phyloP scores from a whole-genome alignment of 2,797 vertebrate species.

The Oreortyx pictus region DNA sequence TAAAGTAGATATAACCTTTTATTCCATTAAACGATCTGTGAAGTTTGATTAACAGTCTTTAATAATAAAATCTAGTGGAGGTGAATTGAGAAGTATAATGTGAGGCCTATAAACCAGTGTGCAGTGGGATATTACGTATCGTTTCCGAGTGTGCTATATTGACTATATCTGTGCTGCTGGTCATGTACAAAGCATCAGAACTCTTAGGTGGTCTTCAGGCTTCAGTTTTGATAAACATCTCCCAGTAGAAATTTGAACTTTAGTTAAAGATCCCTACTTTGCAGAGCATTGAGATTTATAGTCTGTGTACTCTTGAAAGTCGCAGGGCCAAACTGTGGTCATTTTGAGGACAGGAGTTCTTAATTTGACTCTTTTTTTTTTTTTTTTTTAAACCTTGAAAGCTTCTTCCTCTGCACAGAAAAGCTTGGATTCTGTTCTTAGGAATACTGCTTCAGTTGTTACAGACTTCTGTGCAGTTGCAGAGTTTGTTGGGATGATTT shows the following conservation, averaged over 20 bases:
- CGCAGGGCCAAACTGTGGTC: not conserved
- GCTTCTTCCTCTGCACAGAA: not conserved
- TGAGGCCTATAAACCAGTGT: not conserved
- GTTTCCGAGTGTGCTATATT: not conserved
- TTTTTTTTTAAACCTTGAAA: not conserved
- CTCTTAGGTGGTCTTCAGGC: not conserved
- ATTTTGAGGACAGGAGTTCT: not conserved
- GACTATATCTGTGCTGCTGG: not conserved
- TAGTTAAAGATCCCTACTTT: not conserved
- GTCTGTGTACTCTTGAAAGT: not conserved
- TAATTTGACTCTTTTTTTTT: not conserved
- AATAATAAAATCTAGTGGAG: not conserved
- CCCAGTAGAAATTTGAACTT: not conserved
- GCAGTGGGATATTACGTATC: rapidly evolving
- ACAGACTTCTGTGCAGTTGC: not conserved
- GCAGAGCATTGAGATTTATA: not conserved
- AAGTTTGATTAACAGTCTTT: not conserved
- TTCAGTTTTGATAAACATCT: not conserved
- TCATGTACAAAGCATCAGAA: not conserved
- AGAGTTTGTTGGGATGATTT: not conserved
- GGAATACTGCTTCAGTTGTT: not conserved
- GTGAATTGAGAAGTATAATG: not conserved
- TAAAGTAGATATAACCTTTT: not conserved
- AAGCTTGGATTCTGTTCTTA: not conserved
- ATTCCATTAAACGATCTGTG: not conserved